A percentile compares a stretch with the other conserved stretches of the same genome.
phyloP scores from a whole-genome alignment of 1,140 invertebrate genomes.

The Copidosoma floridanum region DNA sequence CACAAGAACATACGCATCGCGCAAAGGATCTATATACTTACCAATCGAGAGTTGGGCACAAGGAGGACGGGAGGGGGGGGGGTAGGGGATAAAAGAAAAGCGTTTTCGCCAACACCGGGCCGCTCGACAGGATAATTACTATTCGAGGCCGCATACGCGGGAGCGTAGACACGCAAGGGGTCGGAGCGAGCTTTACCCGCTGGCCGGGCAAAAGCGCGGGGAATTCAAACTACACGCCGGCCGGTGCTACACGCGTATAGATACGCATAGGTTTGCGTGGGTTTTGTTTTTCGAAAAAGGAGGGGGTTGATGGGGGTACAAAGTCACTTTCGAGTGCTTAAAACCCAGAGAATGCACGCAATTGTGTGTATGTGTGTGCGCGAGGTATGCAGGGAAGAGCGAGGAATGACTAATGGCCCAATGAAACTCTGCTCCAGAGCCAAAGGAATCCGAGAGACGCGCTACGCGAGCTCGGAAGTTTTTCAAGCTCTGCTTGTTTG shows the following conservation, averaged over 20 bases:
- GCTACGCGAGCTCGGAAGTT: constrained; percentile 6
- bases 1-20: too few relatives aligned
- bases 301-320: too few relatives aligned
- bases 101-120: too few relatives aligned
- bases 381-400: constrained; percentile 39
- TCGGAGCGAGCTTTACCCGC: too few relatives aligned
- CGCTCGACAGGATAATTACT: too few relatives aligned
- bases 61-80: too few relatives aligned
- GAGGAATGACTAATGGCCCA: constrained; percentile 46
- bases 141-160: neutral
- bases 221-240: neutral
- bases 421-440: constrained; percentile 41
- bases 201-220: neutral
- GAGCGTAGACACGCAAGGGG: neutral
- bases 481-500: constrained; percentile 5
- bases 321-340: too few relatives aligned
- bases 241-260: neutral
- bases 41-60: too few relatives aligned
- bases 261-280: constrained; percentile 11
- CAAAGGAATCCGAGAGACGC: constrained; percentile 43
- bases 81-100: too few relatives aligned
- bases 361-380: too few relatives aligned
- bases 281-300: constrained; percentile 12
- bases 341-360: too few relatives aligned
- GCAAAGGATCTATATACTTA: too few relatives aligned